Conservation (phyloP, 2,888 invertebrate genomes). For the Plagodis pulveraria region DNA sequence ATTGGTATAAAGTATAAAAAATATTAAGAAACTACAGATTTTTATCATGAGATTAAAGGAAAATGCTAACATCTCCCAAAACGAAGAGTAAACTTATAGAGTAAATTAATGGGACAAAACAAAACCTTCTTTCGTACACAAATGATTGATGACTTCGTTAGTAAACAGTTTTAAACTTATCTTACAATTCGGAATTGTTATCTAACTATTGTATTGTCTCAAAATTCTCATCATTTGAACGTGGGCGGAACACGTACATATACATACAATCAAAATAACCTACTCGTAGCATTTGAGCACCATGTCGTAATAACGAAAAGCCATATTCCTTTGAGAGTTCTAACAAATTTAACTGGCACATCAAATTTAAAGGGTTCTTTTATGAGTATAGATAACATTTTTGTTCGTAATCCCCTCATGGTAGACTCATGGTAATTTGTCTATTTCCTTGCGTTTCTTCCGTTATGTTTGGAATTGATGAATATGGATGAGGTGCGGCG, state of each 20-base stretch:
- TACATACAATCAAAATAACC: constrained; percentile 28
- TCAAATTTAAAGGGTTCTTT: too few species aligned
- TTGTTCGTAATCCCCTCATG: too few species aligned
- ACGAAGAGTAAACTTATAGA: neutral
- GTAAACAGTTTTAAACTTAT: constrained; percentile 23
- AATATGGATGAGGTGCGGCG: constrained; percentile 12
- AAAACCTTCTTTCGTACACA: neutral
- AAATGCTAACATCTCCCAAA: neutral
- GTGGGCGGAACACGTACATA: constrained; percentile 47
- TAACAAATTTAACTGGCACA: neutral
- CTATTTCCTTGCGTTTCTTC: constrained; percentile 50
- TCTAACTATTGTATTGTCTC: constrained; percentile 43
- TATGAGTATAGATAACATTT: too few species aligned
- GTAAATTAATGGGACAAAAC: neutral
- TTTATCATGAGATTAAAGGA: too few species aligned
- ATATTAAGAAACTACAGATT: too few species aligned
- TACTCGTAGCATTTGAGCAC: neutral
- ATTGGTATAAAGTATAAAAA: too few species aligned
- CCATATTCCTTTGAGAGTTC: neutral
- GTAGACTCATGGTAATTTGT: constrained; percentile 21
- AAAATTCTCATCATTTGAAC: constrained; percentile 48
- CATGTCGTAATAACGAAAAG: neutral
- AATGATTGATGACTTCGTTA: constrained; percentile 27
- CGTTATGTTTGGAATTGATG: constrained; percentile 5
- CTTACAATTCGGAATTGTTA: constrained; percentile 34